Conservation (phyloP, 2,888 invertebrate species). For the Polydrusus pterygomalis region DNA sequence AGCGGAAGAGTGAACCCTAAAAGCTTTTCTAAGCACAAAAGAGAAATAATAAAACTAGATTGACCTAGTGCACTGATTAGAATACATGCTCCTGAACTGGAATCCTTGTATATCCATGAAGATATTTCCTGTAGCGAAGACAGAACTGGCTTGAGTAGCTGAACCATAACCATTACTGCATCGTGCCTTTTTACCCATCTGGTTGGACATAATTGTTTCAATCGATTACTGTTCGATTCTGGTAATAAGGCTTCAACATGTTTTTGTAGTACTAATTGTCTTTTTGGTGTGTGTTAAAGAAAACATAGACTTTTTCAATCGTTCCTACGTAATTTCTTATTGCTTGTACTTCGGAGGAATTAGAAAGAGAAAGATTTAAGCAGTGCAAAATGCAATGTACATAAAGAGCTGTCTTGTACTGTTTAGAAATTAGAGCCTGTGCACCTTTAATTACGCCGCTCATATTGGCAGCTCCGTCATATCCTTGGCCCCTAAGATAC, state of each 20-base stretch:
- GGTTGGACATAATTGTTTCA: slow-evolving; percentile 41
- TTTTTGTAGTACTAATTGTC: slow-evolving; percentile 27
- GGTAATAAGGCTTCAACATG: slow-evolving; percentile 20
- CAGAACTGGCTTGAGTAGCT: no score
- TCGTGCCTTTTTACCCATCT: slow-evolving; percentile 40
- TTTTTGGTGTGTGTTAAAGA: slow-evolving; percentile 39
- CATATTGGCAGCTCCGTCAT: slow-evolving; percentile 45
- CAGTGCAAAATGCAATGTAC: slow-evolving; percentile 38
- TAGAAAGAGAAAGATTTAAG: slow-evolving; percentile 34
- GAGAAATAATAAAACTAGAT: no score
- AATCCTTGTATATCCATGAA: no score
- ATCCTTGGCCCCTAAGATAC: slow-evolving; percentile 32
- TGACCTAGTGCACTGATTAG: no score
- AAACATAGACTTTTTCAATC: slow-evolving; percentile 38
- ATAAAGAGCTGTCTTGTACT: slow-evolving; percentile 33
- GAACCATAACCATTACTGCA: no score
- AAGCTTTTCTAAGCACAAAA: no score
- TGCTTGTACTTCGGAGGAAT: slow-evolving; percentile 16
- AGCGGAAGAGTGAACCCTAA: no score
- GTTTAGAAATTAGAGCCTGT: slow-evolving; percentile 14
- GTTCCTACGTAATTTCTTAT: slow-evolving; percentile 21
- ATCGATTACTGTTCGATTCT: slow-evolving; percentile 17
- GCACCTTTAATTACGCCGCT: slow-evolving; percentile 34
- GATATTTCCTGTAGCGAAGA: no score
- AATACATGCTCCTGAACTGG: no score